A percentile compares a stretch with the other conserved stretches of the same genome.
These are phyloP conservation scores for Acanthurus lineatus DNA, from an alignment of 2,797 vertebrate species.

Conservation along the genomic window DNA sequence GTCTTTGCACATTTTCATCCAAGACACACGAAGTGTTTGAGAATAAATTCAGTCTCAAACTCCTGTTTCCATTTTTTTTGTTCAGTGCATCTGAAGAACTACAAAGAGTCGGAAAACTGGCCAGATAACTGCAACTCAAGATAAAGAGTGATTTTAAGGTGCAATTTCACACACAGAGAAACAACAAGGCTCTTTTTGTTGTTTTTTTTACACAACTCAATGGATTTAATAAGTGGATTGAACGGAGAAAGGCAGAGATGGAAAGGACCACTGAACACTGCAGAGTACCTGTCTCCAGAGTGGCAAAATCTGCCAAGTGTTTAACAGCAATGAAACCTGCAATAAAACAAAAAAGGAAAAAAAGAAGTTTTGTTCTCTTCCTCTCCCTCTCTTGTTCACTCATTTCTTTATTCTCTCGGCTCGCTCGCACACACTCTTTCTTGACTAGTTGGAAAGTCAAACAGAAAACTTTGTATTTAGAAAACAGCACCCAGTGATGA, in stretches of 20 bases:
- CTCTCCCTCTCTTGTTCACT: neutral
- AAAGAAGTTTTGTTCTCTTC: too few species aligned
- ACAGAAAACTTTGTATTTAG: neutral
- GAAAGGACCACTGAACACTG: neutral
- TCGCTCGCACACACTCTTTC: neutral
- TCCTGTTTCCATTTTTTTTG: too few species aligned
- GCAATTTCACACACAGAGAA: neutral
- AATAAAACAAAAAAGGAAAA: neutral
- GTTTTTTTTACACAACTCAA: neutral
- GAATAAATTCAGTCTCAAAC: too few species aligned
- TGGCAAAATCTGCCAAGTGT: neutral
- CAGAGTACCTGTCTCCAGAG: neutral
- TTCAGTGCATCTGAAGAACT: too few species aligned
- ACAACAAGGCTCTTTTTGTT: neutral
- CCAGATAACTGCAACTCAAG: neutral
- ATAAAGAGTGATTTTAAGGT: neutral
- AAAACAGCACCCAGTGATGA: neutral
- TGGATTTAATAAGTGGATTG: neutral
- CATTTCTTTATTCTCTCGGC: neutral
- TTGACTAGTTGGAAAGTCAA: neutral
- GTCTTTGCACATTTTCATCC: neutral
- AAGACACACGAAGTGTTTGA: too few species aligned
- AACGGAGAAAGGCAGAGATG: neutral
- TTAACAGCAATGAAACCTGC: neutral
- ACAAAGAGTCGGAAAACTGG: neutral